Evolutionary conservation across 2,113 vertebrate species (phyloP).

Genomic region (Todiramphus chloris): DNA sequence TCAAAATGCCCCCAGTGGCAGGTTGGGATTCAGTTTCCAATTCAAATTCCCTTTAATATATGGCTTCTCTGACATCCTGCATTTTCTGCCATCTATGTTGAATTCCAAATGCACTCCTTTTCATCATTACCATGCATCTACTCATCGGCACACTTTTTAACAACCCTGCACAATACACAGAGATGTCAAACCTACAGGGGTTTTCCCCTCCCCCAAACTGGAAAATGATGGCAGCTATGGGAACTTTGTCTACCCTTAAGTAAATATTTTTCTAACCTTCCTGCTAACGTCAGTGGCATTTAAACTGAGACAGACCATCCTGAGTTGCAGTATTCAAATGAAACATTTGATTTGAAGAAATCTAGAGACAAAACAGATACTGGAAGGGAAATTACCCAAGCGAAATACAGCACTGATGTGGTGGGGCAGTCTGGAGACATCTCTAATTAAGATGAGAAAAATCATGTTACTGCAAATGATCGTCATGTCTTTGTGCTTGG

Average conservation of each 20-base stretch:
- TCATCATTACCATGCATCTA: slow-evolving; percentile 72
- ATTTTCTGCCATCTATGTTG: slow-evolving; percentile 70
- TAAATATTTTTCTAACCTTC: slow-evolving; percentile 74
- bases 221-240: slow-evolving; percentile 61
- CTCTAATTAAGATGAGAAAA: slow-evolving; percentile 21
- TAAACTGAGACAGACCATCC: slow-evolving; percentile 20
- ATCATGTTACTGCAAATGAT: neutral
- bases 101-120: slow-evolving; percentile 76
- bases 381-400: slow-evolving; percentile 17
- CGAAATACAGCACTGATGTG: neutral
- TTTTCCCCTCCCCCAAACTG: slow-evolving; percentile 32
- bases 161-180: slow-evolving; percentile 54
- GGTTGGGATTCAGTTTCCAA: slow-evolving; percentile 78
- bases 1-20: slow-evolving; percentile 82
- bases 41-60: slow-evolving; percentile 83
- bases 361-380: neutral
- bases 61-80: slow-evolving; percentile 75
- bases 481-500: neutral
- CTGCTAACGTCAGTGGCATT: slow-evolving; percentile 5
- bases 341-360: slow-evolving; percentile 36
- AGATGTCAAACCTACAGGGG: slow-evolving; percentile 64
- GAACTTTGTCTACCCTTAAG: slow-evolving; percentile 60
- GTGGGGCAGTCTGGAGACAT: neutral
- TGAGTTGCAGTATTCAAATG: neutral
- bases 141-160: slow-evolving; percentile 66